Conservation (phyloP, 2,113 vertebrate genomes). For the Ailurus styani region DNA sequence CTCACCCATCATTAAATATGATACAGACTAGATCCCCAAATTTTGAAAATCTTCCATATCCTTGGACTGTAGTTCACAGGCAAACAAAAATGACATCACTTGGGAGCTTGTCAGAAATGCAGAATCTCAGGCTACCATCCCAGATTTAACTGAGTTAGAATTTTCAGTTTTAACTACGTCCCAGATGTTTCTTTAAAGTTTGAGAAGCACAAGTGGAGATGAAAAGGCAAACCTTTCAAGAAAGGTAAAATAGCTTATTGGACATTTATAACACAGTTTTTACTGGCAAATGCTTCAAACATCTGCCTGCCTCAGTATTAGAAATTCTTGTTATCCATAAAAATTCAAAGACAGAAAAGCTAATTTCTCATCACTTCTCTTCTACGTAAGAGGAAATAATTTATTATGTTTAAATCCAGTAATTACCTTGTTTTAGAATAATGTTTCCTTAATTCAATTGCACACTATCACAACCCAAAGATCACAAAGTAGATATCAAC, state of each 20-base stretch:
- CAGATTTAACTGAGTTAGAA: background rate
- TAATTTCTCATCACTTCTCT: background rate
- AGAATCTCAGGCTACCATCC: background rate
- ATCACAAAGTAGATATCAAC: conserved; percentile 19
- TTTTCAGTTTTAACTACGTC: background rate
- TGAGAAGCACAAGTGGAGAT: background rate
- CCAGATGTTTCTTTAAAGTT: background rate
- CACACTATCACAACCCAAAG: background rate
- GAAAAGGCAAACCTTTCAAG: background rate
- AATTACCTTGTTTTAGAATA: background rate
- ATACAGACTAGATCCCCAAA: background rate
- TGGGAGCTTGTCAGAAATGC: background rate
- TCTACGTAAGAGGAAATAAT: background rate
- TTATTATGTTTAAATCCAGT: background rate
- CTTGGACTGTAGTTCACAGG: background rate
- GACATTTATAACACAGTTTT: background rate
- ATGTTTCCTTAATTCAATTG: background rate
- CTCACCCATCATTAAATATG: background rate
- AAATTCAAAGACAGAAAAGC: background rate
- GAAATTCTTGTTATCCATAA: background rate
- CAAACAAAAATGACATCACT: background rate
- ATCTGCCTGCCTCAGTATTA: background rate
- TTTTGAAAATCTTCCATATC: background rate
- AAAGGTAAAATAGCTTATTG: background rate
- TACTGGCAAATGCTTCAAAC: background rate